Base-by-base conservation (phyloP, 1,140 invertebrate species). In the Amyelois transitella region DNA sequence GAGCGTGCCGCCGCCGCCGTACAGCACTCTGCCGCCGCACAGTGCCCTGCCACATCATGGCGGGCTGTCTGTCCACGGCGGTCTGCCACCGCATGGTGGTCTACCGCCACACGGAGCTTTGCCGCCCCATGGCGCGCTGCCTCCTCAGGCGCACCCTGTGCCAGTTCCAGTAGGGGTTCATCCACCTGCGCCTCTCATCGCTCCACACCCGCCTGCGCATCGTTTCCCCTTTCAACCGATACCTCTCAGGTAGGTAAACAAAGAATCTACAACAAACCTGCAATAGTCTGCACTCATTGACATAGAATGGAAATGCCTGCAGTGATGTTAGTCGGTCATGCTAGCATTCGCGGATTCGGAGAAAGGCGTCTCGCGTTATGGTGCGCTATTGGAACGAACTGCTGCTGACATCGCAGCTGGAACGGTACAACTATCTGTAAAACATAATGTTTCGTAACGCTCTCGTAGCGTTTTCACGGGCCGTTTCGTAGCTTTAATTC, bases 191-290 rank as follows among this genome's bases (percentile, higher is more conserved):
- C 66, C 72, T 17, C 68, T 82, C 50, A 69, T 81, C 53, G 58
- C 75, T 18, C 64, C 76, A 51, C 83, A 77, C 49, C 81, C 80
- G 32, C 75, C 84, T 38, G 64, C 72, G 14, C 86, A 82, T 58
- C 81, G 84, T 22, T 89, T 87, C 66, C 88, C 88, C 43, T 89
- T 89, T 60, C 88, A 89, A 75, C 86, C 88, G 28, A 82, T 89
- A 60, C 86, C 82, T 64, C 86, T 88, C 72, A 88, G 88, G 83
- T 86, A 45, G 19, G 3, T 45, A 8, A 20, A 45, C 44, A 20
- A 20, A 20, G n/a, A 45, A 3, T 44, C n/a, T 17, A 6, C 43
- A 6, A 18, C 2, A 3, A 17, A 38, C 32, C 14, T 38, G 51
- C 62, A 55, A 53, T 66, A n/a, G 66, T 70, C 64, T 65, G 58